A percentile compares a stretch with the other conserved stretches of the same genome.
Evolutionary conservation across 2,113 vertebrate species (phyloP).

Genomic region (Calidris pygmaea): DNA sequence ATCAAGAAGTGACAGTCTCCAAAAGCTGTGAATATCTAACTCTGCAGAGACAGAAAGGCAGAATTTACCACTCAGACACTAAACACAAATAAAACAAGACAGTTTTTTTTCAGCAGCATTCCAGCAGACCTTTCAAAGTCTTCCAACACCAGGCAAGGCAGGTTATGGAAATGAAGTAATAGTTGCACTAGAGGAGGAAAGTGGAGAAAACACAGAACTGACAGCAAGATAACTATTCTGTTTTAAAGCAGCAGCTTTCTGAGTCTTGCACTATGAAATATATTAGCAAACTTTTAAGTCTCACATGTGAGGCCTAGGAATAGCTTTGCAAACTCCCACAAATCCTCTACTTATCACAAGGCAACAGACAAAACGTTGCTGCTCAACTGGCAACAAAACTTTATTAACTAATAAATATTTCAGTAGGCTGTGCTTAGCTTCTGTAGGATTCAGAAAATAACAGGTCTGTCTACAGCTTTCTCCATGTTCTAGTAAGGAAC

Average conservation of each 20-base stretch:
- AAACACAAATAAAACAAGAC: background rate
- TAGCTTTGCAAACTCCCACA: background rate
- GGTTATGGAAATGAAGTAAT: background rate
- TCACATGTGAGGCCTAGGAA: background rate
- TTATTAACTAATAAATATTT: background rate
- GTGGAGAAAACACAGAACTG: background rate
- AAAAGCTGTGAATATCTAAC: background rate
- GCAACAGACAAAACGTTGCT: background rate
- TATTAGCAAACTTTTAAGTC: background rate
- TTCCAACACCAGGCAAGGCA: background rate
- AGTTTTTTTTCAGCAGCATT: background rate
- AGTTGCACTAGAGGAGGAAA: background rate
- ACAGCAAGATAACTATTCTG: background rate
- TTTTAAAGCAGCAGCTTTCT: background rate
- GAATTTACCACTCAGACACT: background rate
- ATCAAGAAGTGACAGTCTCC: background rate
- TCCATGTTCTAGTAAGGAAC: background rate
- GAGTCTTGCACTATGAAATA: background rate
- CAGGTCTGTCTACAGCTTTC: background rate
- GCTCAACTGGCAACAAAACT: background rate
- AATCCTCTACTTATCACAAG: background rate
- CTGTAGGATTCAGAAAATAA: background rate
- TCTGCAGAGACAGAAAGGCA: background rate
- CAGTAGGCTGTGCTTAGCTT: background rate
- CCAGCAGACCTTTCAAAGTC: background rate